Evolutionary conservation across 2,113 vertebrate species (phyloP).

Genomic region (Caracal caracal): DNA sequence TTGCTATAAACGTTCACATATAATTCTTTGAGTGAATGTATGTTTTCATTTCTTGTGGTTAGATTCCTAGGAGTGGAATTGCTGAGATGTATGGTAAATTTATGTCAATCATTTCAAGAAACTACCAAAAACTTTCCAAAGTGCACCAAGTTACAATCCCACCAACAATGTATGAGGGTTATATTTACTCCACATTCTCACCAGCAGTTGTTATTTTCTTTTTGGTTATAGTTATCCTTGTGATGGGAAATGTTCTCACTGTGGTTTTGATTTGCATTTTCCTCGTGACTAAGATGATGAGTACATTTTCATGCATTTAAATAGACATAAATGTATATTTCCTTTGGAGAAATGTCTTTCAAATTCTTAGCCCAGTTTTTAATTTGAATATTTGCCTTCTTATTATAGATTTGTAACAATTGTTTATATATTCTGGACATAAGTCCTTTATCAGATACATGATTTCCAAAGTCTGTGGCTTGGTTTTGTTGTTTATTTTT

Average conservation of each 20-base stretch:
- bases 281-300: not conserved
- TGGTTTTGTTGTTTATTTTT: not conserved
- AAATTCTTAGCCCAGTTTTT: not conserved
- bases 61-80: conserved; percentile 7
- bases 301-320: conserved; percentile 4
- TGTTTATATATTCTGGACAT: not conserved
- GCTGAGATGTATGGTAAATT: not conserved
- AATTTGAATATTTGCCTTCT: conserved; percentile 21
- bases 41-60: conserved; percentile 38
- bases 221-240: not conserved
- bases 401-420: not conserved
- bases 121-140: not conserved
- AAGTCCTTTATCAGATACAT: not conserved
- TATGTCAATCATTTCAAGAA: not conserved
- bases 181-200: not conserved
- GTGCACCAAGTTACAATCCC: not conserved
- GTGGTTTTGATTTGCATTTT: conserved; percentile 23
- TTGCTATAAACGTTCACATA: not conserved
- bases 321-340: not conserved
- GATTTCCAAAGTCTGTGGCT: not conserved
- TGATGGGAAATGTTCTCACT: not conserved
- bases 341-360: not conserved
- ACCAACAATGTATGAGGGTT: not conserved
- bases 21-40: conserved; percentile 1
- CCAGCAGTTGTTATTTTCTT: not conserved